Conservation (phyloP, 2,888 invertebrate species). For the Peribatodes rhomboidaria region DNA sequence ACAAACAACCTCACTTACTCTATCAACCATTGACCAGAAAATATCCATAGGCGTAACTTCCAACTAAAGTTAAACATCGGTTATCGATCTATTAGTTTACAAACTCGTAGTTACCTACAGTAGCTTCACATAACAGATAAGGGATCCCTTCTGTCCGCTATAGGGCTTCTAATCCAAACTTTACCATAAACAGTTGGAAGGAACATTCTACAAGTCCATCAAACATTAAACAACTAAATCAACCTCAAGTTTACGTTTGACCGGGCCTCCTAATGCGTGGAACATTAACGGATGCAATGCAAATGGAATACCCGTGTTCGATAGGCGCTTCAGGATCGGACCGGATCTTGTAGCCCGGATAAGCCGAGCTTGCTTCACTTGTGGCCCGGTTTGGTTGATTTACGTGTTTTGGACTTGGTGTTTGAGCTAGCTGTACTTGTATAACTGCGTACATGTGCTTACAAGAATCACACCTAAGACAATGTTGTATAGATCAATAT, state of each 20-base stretch:
- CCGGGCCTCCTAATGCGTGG: conserved; percentile 56
- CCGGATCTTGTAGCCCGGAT: conserved; percentile 67
- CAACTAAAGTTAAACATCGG: conserved; percentile 1
- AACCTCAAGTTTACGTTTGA: conserved; percentile 52
- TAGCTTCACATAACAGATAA: conserved; percentile 3
- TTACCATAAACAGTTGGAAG: conserved; percentile 34
- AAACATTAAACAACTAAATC: conserved; percentile 39
- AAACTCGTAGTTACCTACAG: conserved; percentile 1
- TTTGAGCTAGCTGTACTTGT: conserved; percentile 11
- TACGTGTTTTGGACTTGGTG: conserved; percentile 35
- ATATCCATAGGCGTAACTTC: neutral
- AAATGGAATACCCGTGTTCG: conserved; percentile 77
- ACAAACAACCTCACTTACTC: neutral
- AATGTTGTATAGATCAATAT: neutral
- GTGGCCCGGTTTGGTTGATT: conserved; percentile 53
- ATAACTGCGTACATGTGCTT: neutral
- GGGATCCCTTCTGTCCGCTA: conserved; percentile 12
- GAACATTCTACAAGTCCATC: conserved; percentile 27
- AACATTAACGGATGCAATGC: conserved; percentile 65
- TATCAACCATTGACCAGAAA: neutral
- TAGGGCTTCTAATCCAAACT: conserved; percentile 19
- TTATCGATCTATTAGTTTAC: conserved; percentile 14
- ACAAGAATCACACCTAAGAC: neutral
- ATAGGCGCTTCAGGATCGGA: conserved; percentile 64
- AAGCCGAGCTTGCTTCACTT: conserved; percentile 62